Conservation (phyloP, 2,113 vertebrate species). For the Ursus arctos region DNA sequence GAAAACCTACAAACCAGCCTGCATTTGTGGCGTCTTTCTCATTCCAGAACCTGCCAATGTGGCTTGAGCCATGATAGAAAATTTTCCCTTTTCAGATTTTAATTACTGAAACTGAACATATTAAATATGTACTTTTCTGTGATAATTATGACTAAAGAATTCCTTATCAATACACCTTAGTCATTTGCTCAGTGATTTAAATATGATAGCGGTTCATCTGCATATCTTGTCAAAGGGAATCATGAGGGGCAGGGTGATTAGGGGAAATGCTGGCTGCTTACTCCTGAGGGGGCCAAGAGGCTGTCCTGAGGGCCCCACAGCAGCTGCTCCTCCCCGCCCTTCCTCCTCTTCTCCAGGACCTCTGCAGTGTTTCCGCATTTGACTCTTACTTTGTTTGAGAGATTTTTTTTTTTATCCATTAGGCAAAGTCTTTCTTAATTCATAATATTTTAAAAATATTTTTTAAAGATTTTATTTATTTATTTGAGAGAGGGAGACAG, state of each 20-base stretch:
- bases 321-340: neutral
- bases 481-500: no score
- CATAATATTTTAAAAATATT: neutral
- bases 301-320: accelerated
- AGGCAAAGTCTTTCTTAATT: neutral
- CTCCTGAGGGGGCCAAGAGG: neutral
- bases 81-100: neutral
- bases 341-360: neutral
- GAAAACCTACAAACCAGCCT: neutral
- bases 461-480: no score
- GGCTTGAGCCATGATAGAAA: neutral
- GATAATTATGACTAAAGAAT: neutral
- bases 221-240: neutral
- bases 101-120: slow-evolving; percentile 12
- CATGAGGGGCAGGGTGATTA: accelerated
- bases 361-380: neutral
- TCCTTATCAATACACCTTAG: neutral
- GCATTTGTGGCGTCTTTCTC: neutral
- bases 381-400: neutral
- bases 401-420: neutral
- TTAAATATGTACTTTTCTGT: neutral
- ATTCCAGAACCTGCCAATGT: neutral
- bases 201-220: neutral
- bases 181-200: slow-evolving; percentile 38
- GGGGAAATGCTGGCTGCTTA: no score